Evolutionary conservation across 1,140 invertebrate genomes (phyloP), one percentile per base, ranked within the genome.

Genomic region (Drosophila simulans): DNA sequence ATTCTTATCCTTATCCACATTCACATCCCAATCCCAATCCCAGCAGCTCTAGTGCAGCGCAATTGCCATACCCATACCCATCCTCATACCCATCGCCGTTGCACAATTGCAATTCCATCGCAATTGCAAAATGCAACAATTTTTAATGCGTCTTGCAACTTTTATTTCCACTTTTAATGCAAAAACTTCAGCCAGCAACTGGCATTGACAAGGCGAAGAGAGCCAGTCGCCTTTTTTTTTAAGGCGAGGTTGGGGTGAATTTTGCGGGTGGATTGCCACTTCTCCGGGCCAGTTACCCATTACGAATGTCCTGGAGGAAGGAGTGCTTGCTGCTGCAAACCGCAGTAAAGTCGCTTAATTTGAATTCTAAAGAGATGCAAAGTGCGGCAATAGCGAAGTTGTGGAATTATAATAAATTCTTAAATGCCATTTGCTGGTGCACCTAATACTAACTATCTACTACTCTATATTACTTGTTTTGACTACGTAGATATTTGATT

Each of bases 91-190:
- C 55, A 66, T 77, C 66, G 51, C 63, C 52, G 31, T 77, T 77
- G 51, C 63, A 53, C 79, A 72, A 78, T 82, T 82, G 79, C 82
- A 83, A 70, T 70, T 71, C 68, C 64, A 35, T 40, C 42, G 53
- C 65, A 83, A 76, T 83, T 83, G 70, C 68, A 64, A 83, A 89
- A 83, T 89, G 83, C 80, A 89, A 88, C 83, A 89, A 89, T 89
- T 88, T 85, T 88, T 88, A 86, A 88, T 88, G 83, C 84, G 66
- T 71, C 68, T 80, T 73, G 79, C 83, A 83, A 83, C 79, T 88
- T 88, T 89, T 88, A 83, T 83, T 83, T 83, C 70, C 74, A 78
- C 54, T 83, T 74, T 86, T 88, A 88, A 86, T 86, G 82, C 84
- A 79, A 76, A 86, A 79, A 82, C 60, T 82, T 82, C 59, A 60